Base-by-base conservation (phyloP, 2,888 invertebrate species). In the Amiota mariae region DNA sequence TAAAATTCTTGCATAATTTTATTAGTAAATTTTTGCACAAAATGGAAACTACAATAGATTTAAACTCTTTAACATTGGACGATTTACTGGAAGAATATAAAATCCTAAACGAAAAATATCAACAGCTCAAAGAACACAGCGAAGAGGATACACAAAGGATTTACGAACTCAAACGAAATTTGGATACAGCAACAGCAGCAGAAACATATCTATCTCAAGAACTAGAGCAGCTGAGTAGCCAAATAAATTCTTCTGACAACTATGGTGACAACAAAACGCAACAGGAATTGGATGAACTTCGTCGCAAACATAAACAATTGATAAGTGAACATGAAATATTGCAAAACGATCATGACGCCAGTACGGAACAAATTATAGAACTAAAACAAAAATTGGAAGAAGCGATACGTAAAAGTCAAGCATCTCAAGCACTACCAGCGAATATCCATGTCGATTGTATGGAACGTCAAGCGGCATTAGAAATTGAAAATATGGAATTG, bases 51-150 rank as follows among this genome's bases (percentile, higher is more conserved):
- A 77, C 74, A 20, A 73, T 87, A 56, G 87, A 88, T 77, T 74
- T 85, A 11, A 77, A 71, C 61, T 75, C 80, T 2, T 77, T 87
- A 47, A 75, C 80, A 13, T 71, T 82, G 0, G 89, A 89, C n/a
- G 89, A 89, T 20, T 75, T 90, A 10, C 79, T 87, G n/a, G 86
- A 88, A 49, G 88, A 89, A 67, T 90, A 88, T 73, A 79, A 80
- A 70, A 83, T 85, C 49, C 72, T 90, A 1, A 81, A 81, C 48
- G 81, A 84, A 8, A 80, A 82, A 2, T 87, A 85, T 73, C 76
- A 81, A 20, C 81, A 87, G 2, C 75, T 89, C 0, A 84, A 85
- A 24, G 70, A 81, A 8, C 71, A 72, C 1, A 79, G 81, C 12
- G 90, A 90, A 49, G 72, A 81, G 1, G 88, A 89, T 72, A 83